Evolutionary conservation across 1,140 invertebrate genomes (phyloP).

Genomic region (Microplitis mediator): DNA sequence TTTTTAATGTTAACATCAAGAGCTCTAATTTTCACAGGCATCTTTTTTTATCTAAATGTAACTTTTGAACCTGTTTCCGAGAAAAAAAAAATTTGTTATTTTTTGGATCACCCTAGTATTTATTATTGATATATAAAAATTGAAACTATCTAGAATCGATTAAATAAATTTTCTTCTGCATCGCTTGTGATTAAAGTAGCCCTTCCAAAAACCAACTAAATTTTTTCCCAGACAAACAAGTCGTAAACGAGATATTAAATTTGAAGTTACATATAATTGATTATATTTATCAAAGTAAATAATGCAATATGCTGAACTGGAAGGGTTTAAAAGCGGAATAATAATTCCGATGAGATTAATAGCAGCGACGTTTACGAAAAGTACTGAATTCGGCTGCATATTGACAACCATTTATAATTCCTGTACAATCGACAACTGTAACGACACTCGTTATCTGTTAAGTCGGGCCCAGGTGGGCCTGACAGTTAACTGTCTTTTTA

Average conservation of each 20-base stretch:
- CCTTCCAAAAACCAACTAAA: conserved; percentile 77
- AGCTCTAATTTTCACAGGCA: too few relatives aligned
- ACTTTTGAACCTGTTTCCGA: too few relatives aligned
- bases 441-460: background rate
- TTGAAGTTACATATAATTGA: background rate
- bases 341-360: conserved; percentile 32
- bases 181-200: conserved; percentile 78
- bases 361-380: conserved; percentile 18
- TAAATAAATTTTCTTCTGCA: conserved; percentile 65
- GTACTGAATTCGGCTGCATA: conserved; percentile 13
- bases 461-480: background rate
- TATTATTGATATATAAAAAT: conserved; percentile 44
- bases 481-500: background rate
- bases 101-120: background rate
- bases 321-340: conserved; percentile 36
- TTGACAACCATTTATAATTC: background rate
- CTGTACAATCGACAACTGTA: background rate
- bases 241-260: conserved; percentile 47
- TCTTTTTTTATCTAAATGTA: too few relatives aligned
- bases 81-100: too few relatives aligned
- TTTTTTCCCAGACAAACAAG: conserved; percentile 68
- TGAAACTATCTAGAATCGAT: conserved; percentile 38
- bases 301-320: conserved; percentile 33
- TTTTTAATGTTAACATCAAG: too few relatives aligned
- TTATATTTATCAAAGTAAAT: conserved; percentile 23